These are phyloP conservation scores for zebrafish (Danio rerio) DNA, from an alignment of 2,113 vertebrate species.

Conservation along the genomic window DNA sequence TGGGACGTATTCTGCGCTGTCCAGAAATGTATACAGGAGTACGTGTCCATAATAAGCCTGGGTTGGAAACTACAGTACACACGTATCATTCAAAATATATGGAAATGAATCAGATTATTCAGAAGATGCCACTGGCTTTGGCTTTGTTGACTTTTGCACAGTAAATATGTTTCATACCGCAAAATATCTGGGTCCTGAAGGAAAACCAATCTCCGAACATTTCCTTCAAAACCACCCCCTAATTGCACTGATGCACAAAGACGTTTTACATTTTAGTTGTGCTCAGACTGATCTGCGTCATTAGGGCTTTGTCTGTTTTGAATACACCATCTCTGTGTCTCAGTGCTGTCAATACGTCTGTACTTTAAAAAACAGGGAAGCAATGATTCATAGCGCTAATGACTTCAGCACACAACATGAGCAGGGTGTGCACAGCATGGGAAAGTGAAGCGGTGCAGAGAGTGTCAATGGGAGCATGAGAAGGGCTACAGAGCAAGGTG, in stretches of 20 bases:
- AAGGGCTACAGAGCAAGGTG: neutral
- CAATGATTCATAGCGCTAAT: slow-evolving; percentile 56
- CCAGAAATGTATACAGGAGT: too few species aligned
- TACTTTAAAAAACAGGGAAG: slow-evolving; percentile 52
- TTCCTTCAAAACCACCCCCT: neutral
- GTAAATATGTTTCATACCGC: too few species aligned
- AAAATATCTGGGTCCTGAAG: neutral
- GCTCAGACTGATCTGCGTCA: neutral
- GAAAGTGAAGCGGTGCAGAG: slow-evolving; percentile 21
- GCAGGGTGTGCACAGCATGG: slow-evolving; percentile 33
- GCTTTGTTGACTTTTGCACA: too few species aligned
- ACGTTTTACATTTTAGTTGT: neutral
- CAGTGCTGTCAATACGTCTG: slow-evolving; percentile 31
- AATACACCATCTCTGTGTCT: slow-evolving; percentile 13
- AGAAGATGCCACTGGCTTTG: too few species aligned
- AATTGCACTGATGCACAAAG: neutral
- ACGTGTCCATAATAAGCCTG: too few species aligned
- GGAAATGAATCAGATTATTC: too few species aligned
- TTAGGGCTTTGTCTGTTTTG: slow-evolving; percentile 1
- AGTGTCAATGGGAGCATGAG: slow-evolving; percentile 48
- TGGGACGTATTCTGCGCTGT: too few species aligned
- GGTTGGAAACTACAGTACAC: too few species aligned
- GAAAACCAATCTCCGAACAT: neutral
- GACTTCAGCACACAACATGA: slow-evolving; percentile 46
- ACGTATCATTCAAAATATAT: too few species aligned